These are phyloP conservation scores for Drosophila aldrichi DNA, from an alignment of 2,888 invertebrate species.

Conservation along the genomic window DNA sequence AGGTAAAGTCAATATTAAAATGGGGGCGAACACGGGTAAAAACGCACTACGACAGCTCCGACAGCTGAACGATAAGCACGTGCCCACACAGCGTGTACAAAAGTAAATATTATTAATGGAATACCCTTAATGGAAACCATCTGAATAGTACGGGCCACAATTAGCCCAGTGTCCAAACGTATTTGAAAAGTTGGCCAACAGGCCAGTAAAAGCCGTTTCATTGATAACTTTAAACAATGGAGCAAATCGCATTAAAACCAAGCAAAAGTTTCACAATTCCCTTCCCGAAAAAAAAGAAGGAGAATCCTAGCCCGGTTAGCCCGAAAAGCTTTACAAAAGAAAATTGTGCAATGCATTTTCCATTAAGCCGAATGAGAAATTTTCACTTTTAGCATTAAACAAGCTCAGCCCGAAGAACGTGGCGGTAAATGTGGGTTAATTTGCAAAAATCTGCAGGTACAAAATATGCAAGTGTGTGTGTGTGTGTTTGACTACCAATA, in stretches of 20 bases:
- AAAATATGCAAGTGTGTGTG: not conserved
- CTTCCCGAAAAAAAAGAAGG: not conserved
- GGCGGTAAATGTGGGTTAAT: conserved; percentile 74
- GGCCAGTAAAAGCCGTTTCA: conserved; percentile 6
- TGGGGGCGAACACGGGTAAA: not conserved
- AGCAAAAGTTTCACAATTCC: conserved; percentile 51
- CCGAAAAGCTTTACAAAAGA: conserved; percentile 32
- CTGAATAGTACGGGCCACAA: conserved; percentile 7
- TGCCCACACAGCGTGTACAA: not conserved
- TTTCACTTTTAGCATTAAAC: conserved; percentile 40
- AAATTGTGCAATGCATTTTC: conserved; percentile 53
- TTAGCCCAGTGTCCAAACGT: conserved; percentile 10
- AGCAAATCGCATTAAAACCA: conserved; percentile 39
- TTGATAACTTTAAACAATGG: conserved; percentile 27
- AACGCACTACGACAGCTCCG: conserved; percentile 13
- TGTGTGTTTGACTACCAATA: conserved; percentile 16
- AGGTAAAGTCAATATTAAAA: conserved; percentile 23
- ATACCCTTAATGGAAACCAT: not conserved
- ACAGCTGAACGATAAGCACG: conserved; percentile 19
- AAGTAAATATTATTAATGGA: conserved; percentile 13
- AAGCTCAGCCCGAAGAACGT: conserved; percentile 36
- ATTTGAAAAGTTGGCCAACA: conserved; percentile 7
- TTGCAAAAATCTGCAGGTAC: conserved; percentile 69
- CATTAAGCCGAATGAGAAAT: conserved; percentile 46
- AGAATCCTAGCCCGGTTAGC: conserved; percentile 8